phyloP scores from a whole-genome alignment of 2,888 invertebrate species.

The Pollenia labialis region DNA sequence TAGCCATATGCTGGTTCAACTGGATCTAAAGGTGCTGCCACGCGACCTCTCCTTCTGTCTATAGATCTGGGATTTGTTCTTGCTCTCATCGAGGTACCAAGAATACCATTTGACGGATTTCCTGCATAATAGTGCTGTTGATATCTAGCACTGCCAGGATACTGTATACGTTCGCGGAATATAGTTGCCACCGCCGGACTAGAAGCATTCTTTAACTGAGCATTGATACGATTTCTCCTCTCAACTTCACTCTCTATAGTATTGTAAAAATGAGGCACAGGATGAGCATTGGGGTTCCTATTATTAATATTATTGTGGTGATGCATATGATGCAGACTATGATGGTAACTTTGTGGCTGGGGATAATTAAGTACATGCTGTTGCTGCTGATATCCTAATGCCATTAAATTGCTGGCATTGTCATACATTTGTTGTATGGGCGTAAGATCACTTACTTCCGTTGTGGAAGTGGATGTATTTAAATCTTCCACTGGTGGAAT shows the following conservation, averaged over 20 bases:
- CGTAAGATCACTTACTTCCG: constrained; percentile 77
- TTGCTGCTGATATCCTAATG: constrained; percentile 78
- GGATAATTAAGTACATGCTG: constrained; percentile 37
- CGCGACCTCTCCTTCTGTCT: constrained; percentile 81
- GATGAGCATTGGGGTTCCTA: constrained; percentile 76
- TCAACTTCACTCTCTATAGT: constrained; percentile 83
- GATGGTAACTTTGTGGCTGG: constrained; percentile 73
- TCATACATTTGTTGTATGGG: constrained; percentile 81
- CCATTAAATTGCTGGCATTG: constrained; percentile 82
- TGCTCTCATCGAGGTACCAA: constrained; percentile 79
- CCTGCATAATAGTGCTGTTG: constrained; percentile 79
- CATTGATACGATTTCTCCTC: constrained; percentile 83
- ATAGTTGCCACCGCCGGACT: constrained; percentile 81
- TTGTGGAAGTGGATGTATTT: constrained; percentile 78
- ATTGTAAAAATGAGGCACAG: constrained; percentile 80
- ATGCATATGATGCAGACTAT: constrained; percentile 76
- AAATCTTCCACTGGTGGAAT: constrained; percentile 76
- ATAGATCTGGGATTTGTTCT: constrained; percentile 82
- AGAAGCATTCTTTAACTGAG: constrained; percentile 79
- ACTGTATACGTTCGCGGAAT: constrained; percentile 81
- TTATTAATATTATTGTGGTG: constrained; percentile 71
- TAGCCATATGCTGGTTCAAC: constrained; percentile 84
- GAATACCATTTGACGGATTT: constrained; percentile 77
- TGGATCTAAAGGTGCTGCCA: constrained; percentile 78
- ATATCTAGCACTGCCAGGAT: constrained; percentile 79